phyloP scores from a whole-genome alignment of 2,888 invertebrate species.

The Capitulum mitella region DNA sequence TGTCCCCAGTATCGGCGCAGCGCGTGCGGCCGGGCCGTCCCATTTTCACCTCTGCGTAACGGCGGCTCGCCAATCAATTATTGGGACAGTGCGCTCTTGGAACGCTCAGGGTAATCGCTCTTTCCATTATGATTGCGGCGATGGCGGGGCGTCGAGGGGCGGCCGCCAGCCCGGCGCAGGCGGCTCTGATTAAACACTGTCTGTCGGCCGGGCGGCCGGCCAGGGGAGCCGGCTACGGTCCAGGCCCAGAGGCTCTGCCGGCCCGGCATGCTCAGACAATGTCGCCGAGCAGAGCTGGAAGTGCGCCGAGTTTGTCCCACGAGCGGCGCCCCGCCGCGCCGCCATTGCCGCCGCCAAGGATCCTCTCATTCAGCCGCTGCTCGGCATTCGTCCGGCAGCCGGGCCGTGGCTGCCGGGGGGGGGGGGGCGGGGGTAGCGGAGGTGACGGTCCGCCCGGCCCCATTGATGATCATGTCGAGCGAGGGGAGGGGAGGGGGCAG shows the following conservation, averaged over 20 bases:
- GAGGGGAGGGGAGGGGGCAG: background rate
- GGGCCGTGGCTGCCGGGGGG: background rate
- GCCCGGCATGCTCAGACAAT: background rate
- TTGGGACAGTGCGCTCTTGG: background rate
- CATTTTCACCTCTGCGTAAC: background rate
- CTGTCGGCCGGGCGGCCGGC: background rate
- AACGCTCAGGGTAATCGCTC: background rate
- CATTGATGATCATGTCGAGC: background rate
- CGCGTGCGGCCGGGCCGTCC: background rate
- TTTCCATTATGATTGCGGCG: slow-evolving; percentile 3
- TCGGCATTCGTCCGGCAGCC: background rate
- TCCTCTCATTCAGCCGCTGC: background rate
- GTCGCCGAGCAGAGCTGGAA: background rate
- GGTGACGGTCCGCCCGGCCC: background rate
- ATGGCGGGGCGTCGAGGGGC: background rate
- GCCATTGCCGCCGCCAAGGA: background rate
- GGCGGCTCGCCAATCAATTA: background rate
- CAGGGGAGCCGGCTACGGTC: background rate
- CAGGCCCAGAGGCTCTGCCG: background rate
- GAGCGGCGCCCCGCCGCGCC: slow-evolving; percentile 8
- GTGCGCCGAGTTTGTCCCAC: background rate
- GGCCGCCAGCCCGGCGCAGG: background rate
- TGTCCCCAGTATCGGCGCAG: no score
- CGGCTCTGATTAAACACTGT: background rate
- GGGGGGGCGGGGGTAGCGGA: background rate